phyloP scores from a whole-genome alignment of 2,888 invertebrate genomes.

The Boloria selene region DNA sequence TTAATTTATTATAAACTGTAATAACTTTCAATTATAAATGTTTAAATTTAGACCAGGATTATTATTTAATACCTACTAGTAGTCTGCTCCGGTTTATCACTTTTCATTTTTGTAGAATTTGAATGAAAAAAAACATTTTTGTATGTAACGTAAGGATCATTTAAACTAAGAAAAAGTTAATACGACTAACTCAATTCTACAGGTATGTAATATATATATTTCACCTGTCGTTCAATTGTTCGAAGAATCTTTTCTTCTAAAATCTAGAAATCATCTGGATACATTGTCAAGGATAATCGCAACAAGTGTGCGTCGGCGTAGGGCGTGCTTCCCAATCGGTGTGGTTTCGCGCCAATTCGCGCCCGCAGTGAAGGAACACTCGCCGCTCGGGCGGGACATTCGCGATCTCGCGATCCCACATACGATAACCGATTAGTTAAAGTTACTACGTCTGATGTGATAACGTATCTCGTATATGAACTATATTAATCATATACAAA shows the following conservation, averaged over 20 bases:
- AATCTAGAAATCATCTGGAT: conserved; percentile 33
- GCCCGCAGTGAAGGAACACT: conserved; percentile 71
- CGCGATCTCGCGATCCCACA: conserved; percentile 27
- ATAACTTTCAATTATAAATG: too few relatives aligned
- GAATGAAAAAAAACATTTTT: too few relatives aligned
- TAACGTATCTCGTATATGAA: background rate
- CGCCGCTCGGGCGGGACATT: conserved; percentile 65
- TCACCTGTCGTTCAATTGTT: too few relatives aligned
- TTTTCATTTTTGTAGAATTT: too few relatives aligned
- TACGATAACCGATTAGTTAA: conserved; percentile 18
- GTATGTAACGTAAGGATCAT: too few relatives aligned
- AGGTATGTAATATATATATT: too few relatives aligned
- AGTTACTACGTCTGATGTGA: conserved; percentile 11
- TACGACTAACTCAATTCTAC: too few relatives aligned
- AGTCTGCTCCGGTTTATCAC: too few relatives aligned
- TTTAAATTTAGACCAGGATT: too few relatives aligned
- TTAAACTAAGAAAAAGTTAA: too few relatives aligned
- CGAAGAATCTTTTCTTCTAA: background rate
- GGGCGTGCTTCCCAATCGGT: conserved; percentile 58
- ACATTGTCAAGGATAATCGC: conserved; percentile 64
- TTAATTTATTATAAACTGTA: too few relatives aligned
- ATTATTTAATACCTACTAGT: too few relatives aligned
- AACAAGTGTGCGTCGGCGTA: conserved; percentile 74
- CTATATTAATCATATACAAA: background rate
- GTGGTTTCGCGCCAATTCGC: conserved; percentile 68